Base-by-base conservation (phyloP, 2,888 invertebrate species). In the Plagodis dolabraria region DNA sequence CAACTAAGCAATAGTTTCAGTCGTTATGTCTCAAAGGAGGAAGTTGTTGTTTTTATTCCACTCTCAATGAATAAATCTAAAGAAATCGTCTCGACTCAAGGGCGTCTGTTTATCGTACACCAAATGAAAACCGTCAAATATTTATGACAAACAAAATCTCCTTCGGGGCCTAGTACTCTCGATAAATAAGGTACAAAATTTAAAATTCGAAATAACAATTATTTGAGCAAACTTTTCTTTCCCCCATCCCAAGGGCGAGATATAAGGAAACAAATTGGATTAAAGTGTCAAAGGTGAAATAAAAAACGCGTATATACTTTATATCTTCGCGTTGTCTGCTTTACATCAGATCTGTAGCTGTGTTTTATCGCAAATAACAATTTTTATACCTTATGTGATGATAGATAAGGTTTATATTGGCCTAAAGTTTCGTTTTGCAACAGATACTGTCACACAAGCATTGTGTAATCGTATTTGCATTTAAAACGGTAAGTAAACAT, bases 201-300 rank as follows among this genome's bases (percentile, higher is more conserved):
- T 83, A 70, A 85, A 87, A 88, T 84, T 87, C 82, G 80, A 86
- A 88, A 87, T 86, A 85, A 89, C 85, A 91, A 92, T 92, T 91
- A 92, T 89, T 83, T 87, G 79, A 80, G 82, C 74, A 81, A 84
- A 82, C 78, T 83, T 82, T 69, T 84, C 80, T 83, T 83, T 86
- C 90, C 89, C 86, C 68, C 72, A 10, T 91, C 92, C 89, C 91
- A 67, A 67, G 91, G 87, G 92, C 74, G 75, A 78, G 73, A 86
- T 89, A 82, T 79, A 86, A 87, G 85, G 79, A 88, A 91, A 89
- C 89, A 91, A 92, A 92, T 92, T 92, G 88, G 91, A 92, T 92
- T 92, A 91, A 90, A 91, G 82, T 92, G 91, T 92, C 92, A 92
- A 92, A 92, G 92, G 89, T 92, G 86, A 89, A 88, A 92, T 90